A percentile compares a stretch with the other conserved stretches of the same genome.
phyloP scores from a whole-genome alignment of 2,113 vertebrate genomes.

The Ptyas mucosa region DNA sequence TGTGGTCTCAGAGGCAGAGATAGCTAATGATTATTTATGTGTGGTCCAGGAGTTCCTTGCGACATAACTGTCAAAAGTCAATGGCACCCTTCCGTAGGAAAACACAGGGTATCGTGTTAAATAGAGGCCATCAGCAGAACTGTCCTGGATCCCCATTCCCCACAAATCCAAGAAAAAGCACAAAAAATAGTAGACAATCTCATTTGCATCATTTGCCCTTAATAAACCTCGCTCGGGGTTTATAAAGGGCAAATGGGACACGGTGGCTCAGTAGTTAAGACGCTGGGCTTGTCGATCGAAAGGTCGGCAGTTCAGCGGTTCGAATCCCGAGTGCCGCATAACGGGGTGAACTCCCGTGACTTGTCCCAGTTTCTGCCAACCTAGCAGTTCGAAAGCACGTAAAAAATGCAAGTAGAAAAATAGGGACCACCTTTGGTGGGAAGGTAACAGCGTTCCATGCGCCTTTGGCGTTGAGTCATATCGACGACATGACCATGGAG shows the following conservation, averaged over 20 bases:
- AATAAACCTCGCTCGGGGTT: neutral
- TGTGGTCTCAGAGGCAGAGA: neutral
- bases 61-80: neutral
- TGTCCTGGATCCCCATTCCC: neutral
- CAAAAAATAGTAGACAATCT: neutral
- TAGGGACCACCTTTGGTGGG: too few relatives aligned
- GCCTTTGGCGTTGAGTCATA: too few relatives aligned
- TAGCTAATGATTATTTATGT: neutral
- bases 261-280: too few relatives aligned
- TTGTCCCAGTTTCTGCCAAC: too few relatives aligned
- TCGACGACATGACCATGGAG: too few relatives aligned
- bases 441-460: too few relatives aligned
- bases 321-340: too few relatives aligned
- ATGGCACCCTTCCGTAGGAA: neutral
- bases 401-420: too few relatives aligned
- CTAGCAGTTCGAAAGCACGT: too few relatives aligned
- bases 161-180: neutral
- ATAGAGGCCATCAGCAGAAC: neutral
- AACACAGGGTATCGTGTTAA: neutral
- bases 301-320: too few relatives aligned
- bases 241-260: too few relatives aligned
- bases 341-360: too few relatives aligned
- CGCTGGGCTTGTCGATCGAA: rapidly evolving
- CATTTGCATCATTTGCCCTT: neutral
- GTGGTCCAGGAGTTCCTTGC: neutral